A percentile compares a stretch with the other conserved stretches of the same genome.
These are phyloP conservation scores for Spodoptera littoralis DNA, from an alignment of 2,888 invertebrate genomes.

Conservation along the genomic window DNA sequence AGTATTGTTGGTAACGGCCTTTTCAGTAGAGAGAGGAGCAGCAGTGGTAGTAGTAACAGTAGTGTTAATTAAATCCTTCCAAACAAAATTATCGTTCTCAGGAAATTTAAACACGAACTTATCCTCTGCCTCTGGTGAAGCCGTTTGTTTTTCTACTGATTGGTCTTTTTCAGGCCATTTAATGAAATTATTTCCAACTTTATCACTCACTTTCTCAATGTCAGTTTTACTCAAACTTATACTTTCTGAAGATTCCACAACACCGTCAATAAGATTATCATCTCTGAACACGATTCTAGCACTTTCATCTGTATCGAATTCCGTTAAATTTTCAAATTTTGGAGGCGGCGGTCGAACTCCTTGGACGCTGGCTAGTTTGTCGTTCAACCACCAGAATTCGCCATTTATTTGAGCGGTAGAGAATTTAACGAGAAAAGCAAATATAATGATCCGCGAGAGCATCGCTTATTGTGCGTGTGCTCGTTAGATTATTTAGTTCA, in stretches of 20 bases:
- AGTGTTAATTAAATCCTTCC: constrained; percentile 23
- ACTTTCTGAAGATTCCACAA: constrained; percentile 14
- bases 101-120: constrained; percentile 70
- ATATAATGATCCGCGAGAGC: constrained; percentile 61
- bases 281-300: constrained; percentile 76
- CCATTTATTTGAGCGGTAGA: constrained; percentile 75
- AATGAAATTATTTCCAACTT: constrained; percentile 20
- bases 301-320: constrained; percentile 78
- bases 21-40: constrained; percentile 1
- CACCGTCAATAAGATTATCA: constrained; percentile 49
- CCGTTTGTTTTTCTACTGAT: constrained; percentile 28
- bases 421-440: constrained; percentile 61
- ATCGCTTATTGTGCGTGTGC: constrained; percentile 61
- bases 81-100: constrained; percentile 44
- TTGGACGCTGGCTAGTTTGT: constrained; percentile 69
- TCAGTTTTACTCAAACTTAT: constrained; percentile 19
- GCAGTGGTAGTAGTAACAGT: constrained; percentile 9
- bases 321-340: constrained; percentile 71
- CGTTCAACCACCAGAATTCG: constrained; percentile 83
- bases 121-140: constrained; percentile 52
- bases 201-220: neutral
- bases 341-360: constrained; percentile 66
- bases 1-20: constrained; percentile 1
- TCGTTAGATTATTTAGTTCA: constrained; percentile 58
- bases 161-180: constrained; percentile 40